Base-by-base conservation (phyloP, 2,888 invertebrate genomes). In the Troides helena region DNA sequence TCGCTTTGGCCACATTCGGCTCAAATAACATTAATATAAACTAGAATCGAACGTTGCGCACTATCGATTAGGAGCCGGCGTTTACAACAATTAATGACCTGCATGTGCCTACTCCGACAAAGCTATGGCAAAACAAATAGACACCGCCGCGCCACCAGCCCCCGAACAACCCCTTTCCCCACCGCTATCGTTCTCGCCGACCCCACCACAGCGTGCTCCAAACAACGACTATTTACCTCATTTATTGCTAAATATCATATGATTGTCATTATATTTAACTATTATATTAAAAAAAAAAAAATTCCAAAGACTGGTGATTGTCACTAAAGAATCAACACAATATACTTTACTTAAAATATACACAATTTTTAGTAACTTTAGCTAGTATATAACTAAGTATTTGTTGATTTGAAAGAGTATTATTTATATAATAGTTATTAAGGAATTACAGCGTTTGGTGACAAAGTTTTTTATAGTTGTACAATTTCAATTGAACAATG, bases 1-100 rank as follows among this genome's bases (percentile, higher is more conserved):
- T 75, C 76, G 76, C 74, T 76, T 75, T 71, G 76, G 72, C 71
- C 76, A 75, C 77, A 85, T 85, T 86, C 83, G 84, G 87, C 84
- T 84, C 90, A 91, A 92, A 92, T 90, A 90, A 90, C 91, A 92
- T 92, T 92, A 92, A 92, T 91, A 92, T 90, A 92, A 92, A 92
- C 91, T 89, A 87, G 91, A 92, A 91, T 92, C 90, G 91, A 91
- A 90, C 90, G 88, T 85, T 84, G 88, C 85, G 84, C 85, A 84
- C 89, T 92, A 92, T 92, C 92, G 92, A 92, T 92, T 92, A 92
- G 92, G 84, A 89, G 84, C 86, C 81, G 86, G 88, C 90, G 90
- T 88, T 90, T 90, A 90, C 91, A 89, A 91, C 92, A 92, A 92
- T 92, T 92, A 92, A 92, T 92, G 92, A 92, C 92, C 90, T 92